Evolutionary conservation across 2,888 invertebrate species (phyloP).

Genomic region (Apamea sordens): DNA sequence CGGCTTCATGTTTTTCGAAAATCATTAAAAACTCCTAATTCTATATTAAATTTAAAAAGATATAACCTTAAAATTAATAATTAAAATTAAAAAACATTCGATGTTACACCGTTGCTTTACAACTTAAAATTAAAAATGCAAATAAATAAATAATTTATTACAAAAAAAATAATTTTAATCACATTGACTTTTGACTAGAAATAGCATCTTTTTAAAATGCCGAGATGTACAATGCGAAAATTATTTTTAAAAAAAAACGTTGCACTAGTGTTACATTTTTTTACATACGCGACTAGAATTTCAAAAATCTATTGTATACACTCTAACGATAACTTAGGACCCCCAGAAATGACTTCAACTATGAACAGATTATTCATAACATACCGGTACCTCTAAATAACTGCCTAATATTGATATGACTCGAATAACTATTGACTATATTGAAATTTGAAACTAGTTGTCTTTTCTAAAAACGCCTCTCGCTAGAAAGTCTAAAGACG

Average conservation of each 20-base stretch:
- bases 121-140: conserved; percentile 58
- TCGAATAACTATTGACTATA: conserved; percentile 84
- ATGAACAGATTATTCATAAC: conserved; percentile 60
- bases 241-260: conserved; percentile 15
- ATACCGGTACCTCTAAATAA: conserved; percentile 67
- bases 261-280: conserved; percentile 17
- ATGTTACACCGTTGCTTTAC: conserved; percentile 43
- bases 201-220: conserved; percentile 37
- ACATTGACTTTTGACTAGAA: conserved; percentile 62
- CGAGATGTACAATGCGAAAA: neutral
- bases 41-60: conserved; percentile 20
- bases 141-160: conserved; percentile 35
- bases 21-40: neutral
- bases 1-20: neutral
- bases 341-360: conserved; percentile 68
- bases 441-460: conserved; percentile 78
- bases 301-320: conserved; percentile 39
- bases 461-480: conserved; percentile 76
- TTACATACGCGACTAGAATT: conserved; percentile 28
- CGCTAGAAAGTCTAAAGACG: conserved; percentile 55
- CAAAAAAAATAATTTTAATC: conserved; percentile 32
- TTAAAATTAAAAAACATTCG: conserved; percentile 57
- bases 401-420: conserved; percentile 84
- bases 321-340: conserved; percentile 56
- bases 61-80: conserved; percentile 26